Percentiles rank a stretch among this genome's conserved stretches.
Conservation (phyloP, 2,888 invertebrate genomes). For the Lumbricus terrestris region DNA sequence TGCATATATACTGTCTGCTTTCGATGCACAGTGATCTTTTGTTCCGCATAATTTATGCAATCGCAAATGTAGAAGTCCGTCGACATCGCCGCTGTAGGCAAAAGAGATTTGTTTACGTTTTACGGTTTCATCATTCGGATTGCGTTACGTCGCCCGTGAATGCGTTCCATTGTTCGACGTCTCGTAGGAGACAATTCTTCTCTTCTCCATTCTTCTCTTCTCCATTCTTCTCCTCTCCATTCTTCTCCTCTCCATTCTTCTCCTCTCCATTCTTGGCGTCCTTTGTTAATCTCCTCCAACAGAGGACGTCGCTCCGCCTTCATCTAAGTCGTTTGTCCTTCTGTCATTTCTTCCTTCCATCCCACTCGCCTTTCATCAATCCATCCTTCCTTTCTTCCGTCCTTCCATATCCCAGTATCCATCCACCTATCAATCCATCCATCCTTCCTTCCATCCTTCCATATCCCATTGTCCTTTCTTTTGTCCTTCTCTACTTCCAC, state of each 20-base stretch:
- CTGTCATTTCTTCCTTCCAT: background rate
- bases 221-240: background rate
- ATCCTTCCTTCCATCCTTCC: background rate
- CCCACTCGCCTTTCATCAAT: background rate
- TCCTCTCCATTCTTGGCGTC: background rate
- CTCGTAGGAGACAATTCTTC: background rate
- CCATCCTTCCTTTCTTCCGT: background rate
- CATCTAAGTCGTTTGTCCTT: no score
- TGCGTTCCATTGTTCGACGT: background rate
- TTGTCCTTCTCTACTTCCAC: no score
- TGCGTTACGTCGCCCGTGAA: background rate
- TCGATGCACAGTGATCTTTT: background rate
- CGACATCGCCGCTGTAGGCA: background rate
- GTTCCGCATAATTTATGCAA: background rate
- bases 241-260: background rate
- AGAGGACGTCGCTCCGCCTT: no score
- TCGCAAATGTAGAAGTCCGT: no score
- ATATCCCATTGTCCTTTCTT: no score
- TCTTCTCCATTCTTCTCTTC: background rate
- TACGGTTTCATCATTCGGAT: background rate
- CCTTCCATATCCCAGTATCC: background rate
- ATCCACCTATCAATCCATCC: background rate
- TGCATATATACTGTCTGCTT: no score
- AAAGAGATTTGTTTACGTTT: background rate
- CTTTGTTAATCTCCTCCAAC: background rate